Conservation (phyloP, 2,888 invertebrate genomes). For the Torymus auratus region DNA sequence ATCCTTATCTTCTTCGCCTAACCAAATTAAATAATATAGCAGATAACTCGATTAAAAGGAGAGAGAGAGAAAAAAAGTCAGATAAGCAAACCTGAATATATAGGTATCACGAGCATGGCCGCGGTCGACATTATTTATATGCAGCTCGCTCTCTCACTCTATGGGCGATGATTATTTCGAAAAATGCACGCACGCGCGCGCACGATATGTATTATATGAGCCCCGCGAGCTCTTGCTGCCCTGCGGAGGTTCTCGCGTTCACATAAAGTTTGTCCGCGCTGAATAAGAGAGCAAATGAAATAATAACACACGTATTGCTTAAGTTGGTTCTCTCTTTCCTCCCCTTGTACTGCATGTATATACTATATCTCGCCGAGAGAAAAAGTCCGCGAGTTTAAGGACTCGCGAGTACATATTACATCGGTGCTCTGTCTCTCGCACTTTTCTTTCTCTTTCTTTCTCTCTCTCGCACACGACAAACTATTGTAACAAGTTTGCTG, state of each 20-base stretch:
- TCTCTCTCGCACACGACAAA: not conserved
- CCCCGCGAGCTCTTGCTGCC: too few relatives aligned
- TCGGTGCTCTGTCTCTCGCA: too few relatives aligned
- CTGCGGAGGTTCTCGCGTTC: too few relatives aligned
- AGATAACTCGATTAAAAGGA: not conserved
- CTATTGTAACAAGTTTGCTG: slow-evolving; percentile 18
- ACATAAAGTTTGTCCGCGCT: slow-evolving; percentile 2
- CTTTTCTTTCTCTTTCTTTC: too few relatives aligned
- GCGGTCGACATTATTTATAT: too few relatives aligned
- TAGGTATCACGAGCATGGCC: not conserved
- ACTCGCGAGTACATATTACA: slow-evolving; percentile 3
- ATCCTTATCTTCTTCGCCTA: slow-evolving; percentile 15
- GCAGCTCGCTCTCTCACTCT: too few relatives aligned
- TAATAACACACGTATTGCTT: slow-evolving; percentile 24
- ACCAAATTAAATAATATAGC: slow-evolving; percentile 25
- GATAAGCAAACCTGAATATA: not conserved
- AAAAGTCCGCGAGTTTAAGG: not conserved
- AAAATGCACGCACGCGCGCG: not conserved
- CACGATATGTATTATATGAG: too few relatives aligned
- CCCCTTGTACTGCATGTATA: too few relatives aligned
- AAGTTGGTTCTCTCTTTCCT: not conserved
- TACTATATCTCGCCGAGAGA: not conserved
- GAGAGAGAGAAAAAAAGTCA: not conserved
- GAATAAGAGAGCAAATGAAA: slow-evolving; percentile 40
- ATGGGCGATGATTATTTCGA: not conserved